Conservation (phyloP, 37 sponge, comb jelly and placozoan genomes). For the Hormiphora californensis region DNA sequence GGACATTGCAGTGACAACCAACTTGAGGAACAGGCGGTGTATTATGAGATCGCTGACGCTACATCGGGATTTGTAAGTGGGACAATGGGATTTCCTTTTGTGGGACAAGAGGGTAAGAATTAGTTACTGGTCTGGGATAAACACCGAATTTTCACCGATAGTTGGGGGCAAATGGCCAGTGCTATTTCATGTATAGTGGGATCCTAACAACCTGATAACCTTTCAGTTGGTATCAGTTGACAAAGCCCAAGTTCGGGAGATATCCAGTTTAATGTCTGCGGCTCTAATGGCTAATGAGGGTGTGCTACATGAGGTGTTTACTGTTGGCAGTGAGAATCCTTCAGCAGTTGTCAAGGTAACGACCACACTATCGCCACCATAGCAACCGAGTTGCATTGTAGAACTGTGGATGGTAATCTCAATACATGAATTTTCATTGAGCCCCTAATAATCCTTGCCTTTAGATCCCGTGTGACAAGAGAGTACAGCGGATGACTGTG, state of each 20-base stretch:
- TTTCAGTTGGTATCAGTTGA: slow-evolving; percentile 44
- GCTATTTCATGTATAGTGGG: too few species aligned
- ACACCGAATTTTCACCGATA: too few species aligned
- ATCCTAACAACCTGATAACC: too few species aligned
- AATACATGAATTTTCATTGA: neutral
- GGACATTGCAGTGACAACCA: slow-evolving; percentile 33
- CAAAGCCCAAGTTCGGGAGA: neutral
- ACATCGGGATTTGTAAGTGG: slow-evolving; percentile 43
- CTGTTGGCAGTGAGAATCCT: neutral
- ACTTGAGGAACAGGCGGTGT: slow-evolving; percentile 30
- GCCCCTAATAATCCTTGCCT: neutral
- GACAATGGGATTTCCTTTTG: neutral
- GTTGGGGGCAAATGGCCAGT: too few species aligned
- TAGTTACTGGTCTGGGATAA: too few species aligned
- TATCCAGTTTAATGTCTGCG: neutral
- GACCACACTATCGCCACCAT: too few species aligned
- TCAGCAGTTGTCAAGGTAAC: neutral
- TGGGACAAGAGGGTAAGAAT: neutral
- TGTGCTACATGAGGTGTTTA: neutral
- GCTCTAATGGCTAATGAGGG: neutral
- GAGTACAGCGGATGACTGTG: slow-evolving; percentile 21
- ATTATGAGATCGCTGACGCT: slow-evolving; percentile 33
- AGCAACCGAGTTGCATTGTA: too few species aligned
- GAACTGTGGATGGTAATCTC: neutral
- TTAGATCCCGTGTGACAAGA: slow-evolving; percentile 37